phyloP scores from a whole-genome alignment of 2,797 vertebrate species.

The Ctenosaura bakeri region DNA sequence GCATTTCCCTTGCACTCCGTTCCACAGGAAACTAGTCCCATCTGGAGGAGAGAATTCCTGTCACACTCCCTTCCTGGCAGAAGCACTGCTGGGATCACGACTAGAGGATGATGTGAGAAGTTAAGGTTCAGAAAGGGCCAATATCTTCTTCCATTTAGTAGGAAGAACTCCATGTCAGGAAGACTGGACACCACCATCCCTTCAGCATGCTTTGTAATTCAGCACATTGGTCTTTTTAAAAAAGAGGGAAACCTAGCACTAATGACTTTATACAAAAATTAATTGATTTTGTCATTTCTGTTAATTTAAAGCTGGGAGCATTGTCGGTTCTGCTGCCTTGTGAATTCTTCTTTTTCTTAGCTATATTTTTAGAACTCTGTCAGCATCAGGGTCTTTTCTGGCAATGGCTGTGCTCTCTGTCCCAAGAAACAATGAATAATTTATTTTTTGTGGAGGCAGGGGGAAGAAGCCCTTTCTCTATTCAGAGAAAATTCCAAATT shows the following conservation, averaged over 20 bases:
- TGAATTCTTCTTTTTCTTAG: neutral
- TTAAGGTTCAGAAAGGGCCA: too few species aligned
- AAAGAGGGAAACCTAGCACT: neutral
- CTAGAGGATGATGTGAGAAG: too few species aligned
- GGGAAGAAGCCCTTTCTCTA: constrained; percentile 18
- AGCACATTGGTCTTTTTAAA: neutral
- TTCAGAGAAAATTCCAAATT: constrained; percentile 63
- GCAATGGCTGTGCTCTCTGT: constrained; percentile 46
- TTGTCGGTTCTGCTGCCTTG: constrained; percentile 30
- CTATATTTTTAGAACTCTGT: constrained; percentile 5
- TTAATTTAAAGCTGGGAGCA: constrained; percentile 35
- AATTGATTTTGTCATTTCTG: constrained; percentile 39
- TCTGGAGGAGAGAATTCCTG: too few species aligned
- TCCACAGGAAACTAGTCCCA: too few species aligned
- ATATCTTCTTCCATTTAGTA: neutral
- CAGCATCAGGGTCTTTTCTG: neutral
- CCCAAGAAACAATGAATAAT: constrained; percentile 71
- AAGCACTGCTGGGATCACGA: too few species aligned
- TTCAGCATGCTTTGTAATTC: constrained; percentile 17
- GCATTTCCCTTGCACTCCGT: too few species aligned
- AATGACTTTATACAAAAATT: neutral
- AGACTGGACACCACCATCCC: neutral
- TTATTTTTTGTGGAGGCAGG: constrained; percentile 51
- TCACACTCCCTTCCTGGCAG: too few species aligned
- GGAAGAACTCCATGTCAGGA: neutral